Base-by-base conservation (phyloP, 2,797 vertebrate genomes). In the Phoeniculus purpureus region DNA sequence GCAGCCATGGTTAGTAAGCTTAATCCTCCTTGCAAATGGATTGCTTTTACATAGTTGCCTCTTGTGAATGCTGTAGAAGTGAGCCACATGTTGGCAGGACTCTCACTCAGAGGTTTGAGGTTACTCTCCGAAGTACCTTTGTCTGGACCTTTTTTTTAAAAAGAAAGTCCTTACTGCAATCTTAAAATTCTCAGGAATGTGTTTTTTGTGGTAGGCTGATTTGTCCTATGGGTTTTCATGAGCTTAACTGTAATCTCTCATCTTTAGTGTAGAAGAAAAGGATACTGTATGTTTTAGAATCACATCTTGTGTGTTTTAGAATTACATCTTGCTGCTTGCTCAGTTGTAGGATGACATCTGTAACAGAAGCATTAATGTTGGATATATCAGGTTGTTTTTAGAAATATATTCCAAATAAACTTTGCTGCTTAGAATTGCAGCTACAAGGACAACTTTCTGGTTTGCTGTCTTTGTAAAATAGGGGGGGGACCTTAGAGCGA, bases 371-470 rank as follows among this genome's bases (percentile, higher is more conserved):
- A 81, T 74, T 80, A 70, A 81, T 90, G 58, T 89, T 77, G 81
- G 84, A 59, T 92, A 84, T 92, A 93, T 61, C 45, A 77, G 85
- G 66, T 78, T 93, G 87, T 37, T 94, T 94, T 89, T 87, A 94
- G 77, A 93, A 89, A 94, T 66, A 85, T n/a, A 91, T 88, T 91
- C 52, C 76, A 90, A 92, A 95, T 95, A 95, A 95, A 94, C 52
- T 61, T 76, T 47, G 91, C 89, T 94, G 87, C 81, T 81, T 85
- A 59, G 45, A 90, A 74, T 26, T 87, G 92, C 93, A 89, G 89
- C 91, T 91, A 60, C 31, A 73, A 70, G 77, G 80, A 73, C 50
- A 78, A 92, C 27, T 78, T 89, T 56, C 56, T 78, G 45, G 13
- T 75, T 87, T 76, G 22, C 40, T 81, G 66, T 92, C 56, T 92